These are phyloP conservation scores for Acrocephalus arundinaceus DNA, from an alignment of 2,113 vertebrate species.

Conservation along the genomic window DNA sequence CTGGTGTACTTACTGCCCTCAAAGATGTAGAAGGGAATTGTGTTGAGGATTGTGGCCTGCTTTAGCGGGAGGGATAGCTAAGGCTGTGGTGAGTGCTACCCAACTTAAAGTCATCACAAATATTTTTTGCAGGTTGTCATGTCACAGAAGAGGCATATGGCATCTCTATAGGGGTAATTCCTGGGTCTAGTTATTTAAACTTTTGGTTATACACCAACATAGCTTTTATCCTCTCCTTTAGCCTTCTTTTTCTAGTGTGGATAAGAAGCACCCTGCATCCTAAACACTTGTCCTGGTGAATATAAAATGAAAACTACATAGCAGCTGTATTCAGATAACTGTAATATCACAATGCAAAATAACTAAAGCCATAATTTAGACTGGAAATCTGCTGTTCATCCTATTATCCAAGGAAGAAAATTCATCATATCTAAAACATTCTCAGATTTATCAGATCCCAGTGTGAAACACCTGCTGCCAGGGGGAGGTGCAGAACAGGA, in stretches of 20 bases:
- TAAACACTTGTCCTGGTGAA: neutral
- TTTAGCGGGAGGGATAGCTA: neutral
- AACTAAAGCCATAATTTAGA: neutral
- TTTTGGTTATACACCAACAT: neutral
- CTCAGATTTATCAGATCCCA: neutral
- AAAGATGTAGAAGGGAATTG: neutral
- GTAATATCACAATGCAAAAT: neutral
- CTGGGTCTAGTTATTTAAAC: neutral
- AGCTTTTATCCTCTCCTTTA: neutral
- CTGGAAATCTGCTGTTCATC: neutral
- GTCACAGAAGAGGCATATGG: neutral
- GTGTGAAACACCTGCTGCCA: neutral
- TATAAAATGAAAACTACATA: neutral
- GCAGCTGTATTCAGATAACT: neutral
- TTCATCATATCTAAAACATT: accelerated
- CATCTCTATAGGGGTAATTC: neutral
- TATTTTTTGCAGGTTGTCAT: neutral
- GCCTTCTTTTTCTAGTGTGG: neutral
- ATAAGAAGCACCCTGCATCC: neutral
- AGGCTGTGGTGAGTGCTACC: neutral
- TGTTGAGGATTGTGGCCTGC: neutral
- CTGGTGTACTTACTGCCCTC: neutral
- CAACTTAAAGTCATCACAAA: neutral
- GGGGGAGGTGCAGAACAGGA: neutral
- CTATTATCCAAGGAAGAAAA: neutral